These are phyloP conservation scores for Chaunax sp. DNA, from an alignment of 2,797 vertebrate genomes.

Conservation along the genomic window DNA sequence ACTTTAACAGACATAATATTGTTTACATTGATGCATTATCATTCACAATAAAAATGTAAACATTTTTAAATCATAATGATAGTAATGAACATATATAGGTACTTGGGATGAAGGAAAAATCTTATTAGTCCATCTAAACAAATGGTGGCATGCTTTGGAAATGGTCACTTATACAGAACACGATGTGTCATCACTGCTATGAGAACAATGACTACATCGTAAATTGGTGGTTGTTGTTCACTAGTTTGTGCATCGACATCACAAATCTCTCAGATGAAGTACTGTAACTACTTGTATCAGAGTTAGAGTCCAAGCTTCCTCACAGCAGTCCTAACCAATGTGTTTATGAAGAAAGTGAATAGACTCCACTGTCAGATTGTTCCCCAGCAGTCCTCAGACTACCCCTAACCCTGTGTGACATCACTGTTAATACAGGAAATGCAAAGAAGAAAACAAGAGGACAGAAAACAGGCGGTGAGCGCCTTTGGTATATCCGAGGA, in stretches of 20 bases:
- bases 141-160: conserved; percentile 5
- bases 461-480: conserved; percentile 58
- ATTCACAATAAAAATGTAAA: background rate
- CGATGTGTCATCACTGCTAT: background rate
- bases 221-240: background rate
- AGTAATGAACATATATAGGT: background rate
- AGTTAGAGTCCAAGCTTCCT: background rate
- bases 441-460: conserved; percentile 56
- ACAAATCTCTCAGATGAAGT: too few species aligned
- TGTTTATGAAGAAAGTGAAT: conserved; percentile 30
- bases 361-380: background rate
- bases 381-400: conserved; percentile 18
- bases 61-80: too few species aligned
- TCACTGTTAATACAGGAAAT: conserved; percentile 26
- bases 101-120: background rate
- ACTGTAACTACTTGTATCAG: too few species aligned
- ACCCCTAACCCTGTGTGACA: conserved; percentile 19
- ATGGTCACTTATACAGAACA: conserved; percentile 1
- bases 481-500: conserved; percentile 69
- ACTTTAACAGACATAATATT: conserved; percentile 1
- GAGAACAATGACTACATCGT: background rate
- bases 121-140: background rate
- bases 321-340: background rate
- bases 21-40: background rate
- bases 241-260: too few species aligned